phyloP scores from a whole-genome alignment of 2,113 vertebrate genomes.

The Nesoenas mayeri region DNA sequence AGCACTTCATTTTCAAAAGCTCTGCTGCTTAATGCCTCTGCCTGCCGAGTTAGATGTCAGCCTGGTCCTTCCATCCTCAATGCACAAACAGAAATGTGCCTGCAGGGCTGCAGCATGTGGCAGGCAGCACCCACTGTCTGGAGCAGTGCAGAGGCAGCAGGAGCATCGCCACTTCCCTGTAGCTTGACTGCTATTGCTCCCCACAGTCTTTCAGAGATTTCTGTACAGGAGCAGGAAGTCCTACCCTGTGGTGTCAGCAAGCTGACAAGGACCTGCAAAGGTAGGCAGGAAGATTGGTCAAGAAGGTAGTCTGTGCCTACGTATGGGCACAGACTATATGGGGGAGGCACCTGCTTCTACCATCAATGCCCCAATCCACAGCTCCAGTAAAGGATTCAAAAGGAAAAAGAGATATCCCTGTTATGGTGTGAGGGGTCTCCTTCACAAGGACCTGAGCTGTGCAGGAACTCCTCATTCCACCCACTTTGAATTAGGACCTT shows the following conservation, averaged over 20 bases:
- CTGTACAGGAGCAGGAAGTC: neutral
- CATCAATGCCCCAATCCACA: rapidly evolving
- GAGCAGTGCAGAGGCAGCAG: rapidly evolving
- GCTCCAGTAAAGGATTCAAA: neutral
- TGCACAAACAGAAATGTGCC: neutral
- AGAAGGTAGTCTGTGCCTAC: neutral
- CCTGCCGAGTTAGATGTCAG: neutral
- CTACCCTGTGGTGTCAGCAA: neutral
- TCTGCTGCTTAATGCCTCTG: neutral
- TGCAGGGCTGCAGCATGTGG: neutral
- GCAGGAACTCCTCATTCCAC: neutral
- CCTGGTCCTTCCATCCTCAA: neutral
- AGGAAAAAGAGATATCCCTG: neutral
- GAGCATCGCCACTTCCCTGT: rapidly evolving
- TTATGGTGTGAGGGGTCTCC: neutral
- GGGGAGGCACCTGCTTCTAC: neutral
- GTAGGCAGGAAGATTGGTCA: neutral
- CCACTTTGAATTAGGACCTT: neutral
- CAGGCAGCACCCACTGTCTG: neutral
- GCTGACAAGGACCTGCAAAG: neutral
- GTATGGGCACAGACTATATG: neutral
- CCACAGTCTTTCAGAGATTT: neutral
- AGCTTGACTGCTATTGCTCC: neutral
- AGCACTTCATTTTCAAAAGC: neutral
- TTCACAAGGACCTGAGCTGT: neutral